Evolutionary conservation across 2,113 vertebrate genomes (phyloP).

Genomic region (Prunella himalayana): DNA sequence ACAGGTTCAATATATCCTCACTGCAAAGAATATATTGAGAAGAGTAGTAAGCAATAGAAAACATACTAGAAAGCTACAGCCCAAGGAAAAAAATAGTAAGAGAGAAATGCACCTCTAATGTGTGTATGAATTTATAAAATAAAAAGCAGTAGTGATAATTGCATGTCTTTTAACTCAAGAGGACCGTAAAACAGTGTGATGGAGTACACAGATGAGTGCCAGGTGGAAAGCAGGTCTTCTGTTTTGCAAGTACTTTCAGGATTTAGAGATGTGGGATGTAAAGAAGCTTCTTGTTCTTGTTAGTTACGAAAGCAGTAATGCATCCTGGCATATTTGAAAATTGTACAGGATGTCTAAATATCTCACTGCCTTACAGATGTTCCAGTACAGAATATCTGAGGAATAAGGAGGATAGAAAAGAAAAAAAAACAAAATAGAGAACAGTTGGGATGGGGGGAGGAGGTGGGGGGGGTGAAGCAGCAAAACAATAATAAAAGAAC

Average conservation of each 20-base stretch:
- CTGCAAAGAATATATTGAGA: conserved; percentile 26
- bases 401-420: not conserved
- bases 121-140: not conserved
- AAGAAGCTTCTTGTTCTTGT: not conserved
- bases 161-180: conserved; percentile 19
- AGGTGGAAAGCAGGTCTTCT: not conserved
- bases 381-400: not conserved
- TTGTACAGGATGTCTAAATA: not conserved
- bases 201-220: not conserved
- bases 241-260: not conserved
- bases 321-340: not conserved
- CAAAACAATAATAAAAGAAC: not conserved
- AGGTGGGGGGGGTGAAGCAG: not conserved
- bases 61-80: conserved; percentile 10
- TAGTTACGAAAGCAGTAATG: not conserved
- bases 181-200: conserved; percentile 36
- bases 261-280: not conserved
- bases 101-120: not conserved
- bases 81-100: not conserved
- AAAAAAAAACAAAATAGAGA: rapidly evolving
- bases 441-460: rapidly evolving
- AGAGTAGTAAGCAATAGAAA: not conserved
- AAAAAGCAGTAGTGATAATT: conserved; percentile 42
- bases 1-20: conserved; percentile 54
- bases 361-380: not conserved